Percentiles rank a stretch among this genome's conserved stretches.
Conservation (phyloP, 1,140 invertebrate genomes). For the Orchesella cincta region DNA sequence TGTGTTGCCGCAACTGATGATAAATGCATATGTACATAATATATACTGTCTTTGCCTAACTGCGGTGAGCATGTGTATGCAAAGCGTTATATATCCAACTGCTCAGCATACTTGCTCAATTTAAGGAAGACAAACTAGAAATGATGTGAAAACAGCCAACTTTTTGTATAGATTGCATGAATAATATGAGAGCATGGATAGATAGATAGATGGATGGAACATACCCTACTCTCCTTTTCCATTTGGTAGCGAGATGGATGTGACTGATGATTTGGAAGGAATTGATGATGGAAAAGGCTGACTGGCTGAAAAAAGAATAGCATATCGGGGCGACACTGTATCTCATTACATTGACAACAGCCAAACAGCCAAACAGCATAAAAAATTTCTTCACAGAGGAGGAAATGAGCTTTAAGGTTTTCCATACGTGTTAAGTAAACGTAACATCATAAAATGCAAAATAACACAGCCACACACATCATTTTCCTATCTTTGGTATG, state of each 20-base stretch:
- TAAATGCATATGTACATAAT: not conserved
- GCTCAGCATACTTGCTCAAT: not conserved
- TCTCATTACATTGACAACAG: slow-evolving; percentile 24
- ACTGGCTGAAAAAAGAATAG: slow-evolving; percentile 5
- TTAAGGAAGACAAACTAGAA: not conserved
- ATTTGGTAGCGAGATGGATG: slow-evolving; percentile 27
- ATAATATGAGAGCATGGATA: not conserved
- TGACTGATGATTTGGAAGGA: slow-evolving; percentile 28
- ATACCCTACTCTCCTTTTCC: slow-evolving; percentile 18
- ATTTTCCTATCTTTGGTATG: slow-evolving; percentile 1
- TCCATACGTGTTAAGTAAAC: slow-evolving; percentile 24
- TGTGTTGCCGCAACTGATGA: not conserved
- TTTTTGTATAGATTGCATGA: not conserved
- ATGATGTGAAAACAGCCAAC: not conserved
- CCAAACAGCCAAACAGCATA: slow-evolving; percentile 17
- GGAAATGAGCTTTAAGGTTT: slow-evolving; percentile 26
- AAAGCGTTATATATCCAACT: not conserved
- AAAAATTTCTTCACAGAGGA: slow-evolving; percentile 22
- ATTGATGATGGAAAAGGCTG: slow-evolving; percentile 24
- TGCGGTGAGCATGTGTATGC: no score
- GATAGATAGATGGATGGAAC: not conserved
- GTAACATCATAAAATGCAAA: slow-evolving; percentile 30
- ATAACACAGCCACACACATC: slow-evolving; percentile 2
- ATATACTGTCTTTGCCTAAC: no score
- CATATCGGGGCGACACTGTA: slow-evolving; percentile 16